Base-by-base conservation (phyloP, 2,113 vertebrate genomes). In the Candoia aspera region DNA sequence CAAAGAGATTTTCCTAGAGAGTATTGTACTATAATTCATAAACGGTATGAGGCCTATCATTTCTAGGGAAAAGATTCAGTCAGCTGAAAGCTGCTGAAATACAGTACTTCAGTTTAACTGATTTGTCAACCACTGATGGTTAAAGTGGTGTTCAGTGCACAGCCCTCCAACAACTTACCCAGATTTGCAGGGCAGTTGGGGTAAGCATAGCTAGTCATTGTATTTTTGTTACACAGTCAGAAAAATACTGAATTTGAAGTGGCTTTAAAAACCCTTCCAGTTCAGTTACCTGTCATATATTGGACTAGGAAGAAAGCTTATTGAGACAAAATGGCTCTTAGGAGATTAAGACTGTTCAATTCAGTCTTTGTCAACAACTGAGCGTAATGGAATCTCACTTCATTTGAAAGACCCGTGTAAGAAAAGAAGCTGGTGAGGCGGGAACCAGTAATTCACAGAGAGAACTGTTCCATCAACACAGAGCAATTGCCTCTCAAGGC, bases 61-160 rank as follows among this genome's bases (percentile, higher is more conserved):
- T 91, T 91, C 19, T 64, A 64, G 55, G 26, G 84, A 37, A 53
- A 84, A 62, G 15, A 53, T 86, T n/a, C 46, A 62, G 6, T 59
- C 17, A 23, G 62, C 54, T 49, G 54, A 88, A 57, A 33, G 33
- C 26, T 42, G 6, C 29, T 86, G 12, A 49, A 83, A n/a, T 79
- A 15, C 62, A 91, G 54, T 33, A 91, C 17, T n/a, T 62, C 29
- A 29, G 6, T 57, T n/a, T n/a, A 46, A 68, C 13, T 84, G 5
- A 57, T 64, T 64, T 17, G 29, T n/a, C 37, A 84, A 49, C 19
- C 42, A 42, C 17, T 73, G 83, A 23, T 24, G 62, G 53, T 92
- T 62, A 68, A 62, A 94, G 86, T 94, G 85, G 29, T 90, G 85
- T 57, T 19, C 3, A n/a, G 90, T 94, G 94, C 91, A 92, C n/a